phyloP scores from a whole-genome alignment of 2,888 invertebrate genomes.

The Rotaria sp. region DNA sequence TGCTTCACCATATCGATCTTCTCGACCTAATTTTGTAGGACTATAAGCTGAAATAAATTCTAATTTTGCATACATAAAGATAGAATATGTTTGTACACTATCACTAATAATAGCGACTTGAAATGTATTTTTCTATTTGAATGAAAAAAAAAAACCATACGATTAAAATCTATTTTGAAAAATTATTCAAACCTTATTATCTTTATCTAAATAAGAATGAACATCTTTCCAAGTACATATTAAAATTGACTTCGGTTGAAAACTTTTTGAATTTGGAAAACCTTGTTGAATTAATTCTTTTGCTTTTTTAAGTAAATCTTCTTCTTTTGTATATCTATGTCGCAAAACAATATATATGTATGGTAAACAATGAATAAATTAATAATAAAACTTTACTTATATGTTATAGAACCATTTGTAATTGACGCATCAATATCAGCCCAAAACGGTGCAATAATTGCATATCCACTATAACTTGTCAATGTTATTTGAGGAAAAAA shows the following conservation, averaged over 20 bases:
- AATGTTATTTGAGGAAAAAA: conserved; percentile 27
- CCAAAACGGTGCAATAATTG: conserved; percentile 25
- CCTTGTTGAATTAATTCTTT: neutral
- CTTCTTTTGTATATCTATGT: conserved; percentile 18
- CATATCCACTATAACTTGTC: conserved; percentile 14
- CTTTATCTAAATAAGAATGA: neutral
- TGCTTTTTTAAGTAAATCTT: neutral
- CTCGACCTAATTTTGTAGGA: neutral
- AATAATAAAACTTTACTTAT: neutral
- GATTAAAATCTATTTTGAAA: neutral
- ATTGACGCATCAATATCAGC: conserved; percentile 20
- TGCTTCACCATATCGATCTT: conserved; percentile 27
- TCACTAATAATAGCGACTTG: conserved; percentile 6
- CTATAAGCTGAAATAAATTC: neutral
- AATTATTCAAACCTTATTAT: neutral
- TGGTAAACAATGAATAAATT: no score
- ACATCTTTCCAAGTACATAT: conserved; percentile 23
- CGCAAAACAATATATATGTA: no score
- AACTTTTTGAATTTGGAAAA: neutral
- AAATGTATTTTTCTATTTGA: conserved; percentile 15
- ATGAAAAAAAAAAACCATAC: neutral
- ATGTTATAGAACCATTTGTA: neutral
- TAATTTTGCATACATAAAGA: conserved; percentile 7
- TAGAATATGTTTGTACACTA: conserved; percentile 21
- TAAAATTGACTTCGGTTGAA: neutral